phyloP scores from a whole-genome alignment of 30 jellyfish, hydroid and myxozoan genomes.

The Chrysaora quinquecirrha region DNA sequence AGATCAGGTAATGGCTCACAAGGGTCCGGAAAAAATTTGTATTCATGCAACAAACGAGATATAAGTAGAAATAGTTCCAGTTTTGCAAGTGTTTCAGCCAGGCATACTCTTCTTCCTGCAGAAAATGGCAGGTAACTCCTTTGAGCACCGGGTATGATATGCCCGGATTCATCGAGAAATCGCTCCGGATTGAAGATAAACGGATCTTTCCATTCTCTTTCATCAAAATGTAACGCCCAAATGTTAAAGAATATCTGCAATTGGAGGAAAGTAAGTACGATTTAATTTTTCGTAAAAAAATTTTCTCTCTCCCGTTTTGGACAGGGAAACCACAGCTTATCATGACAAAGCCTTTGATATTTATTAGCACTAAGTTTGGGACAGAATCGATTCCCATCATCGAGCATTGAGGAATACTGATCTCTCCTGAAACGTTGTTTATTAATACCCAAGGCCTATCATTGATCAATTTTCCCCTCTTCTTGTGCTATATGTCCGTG shows the following conservation, averaged over 20 bases:
- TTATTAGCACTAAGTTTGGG: too few relatives aligned
- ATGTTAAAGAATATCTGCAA: conserved; percentile 70
- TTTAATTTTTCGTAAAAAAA: too few relatives aligned
- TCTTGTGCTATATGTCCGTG: too few relatives aligned
- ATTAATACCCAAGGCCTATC: too few relatives aligned
- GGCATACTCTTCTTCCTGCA: conserved; percentile 84
- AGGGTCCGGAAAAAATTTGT: conserved; percentile 67
- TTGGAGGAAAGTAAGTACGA: neutral
- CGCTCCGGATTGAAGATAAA: conserved; percentile 72
- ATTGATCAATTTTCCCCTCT: too few relatives aligned
- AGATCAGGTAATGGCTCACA: conserved; percentile 78
- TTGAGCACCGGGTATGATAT: conserved; percentile 73
- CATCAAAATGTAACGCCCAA: conserved; percentile 76
- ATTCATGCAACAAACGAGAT: conserved; percentile 62
- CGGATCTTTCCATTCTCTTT: conserved; percentile 79
- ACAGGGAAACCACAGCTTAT: too few relatives aligned
- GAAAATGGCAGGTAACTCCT: conserved; percentile 80
- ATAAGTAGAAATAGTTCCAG: conserved; percentile 72
- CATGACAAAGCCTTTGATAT: too few relatives aligned
- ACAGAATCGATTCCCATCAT: too few relatives aligned
- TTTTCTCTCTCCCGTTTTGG: too few relatives aligned
- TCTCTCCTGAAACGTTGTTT: too few relatives aligned
- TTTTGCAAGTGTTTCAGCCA: conserved; percentile 84
- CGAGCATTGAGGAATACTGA: too few relatives aligned
- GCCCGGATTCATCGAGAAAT: conserved; percentile 67